phyloP scores from a whole-genome alignment of 2,888 invertebrate genomes.

The Trisateles emortualis region DNA sequence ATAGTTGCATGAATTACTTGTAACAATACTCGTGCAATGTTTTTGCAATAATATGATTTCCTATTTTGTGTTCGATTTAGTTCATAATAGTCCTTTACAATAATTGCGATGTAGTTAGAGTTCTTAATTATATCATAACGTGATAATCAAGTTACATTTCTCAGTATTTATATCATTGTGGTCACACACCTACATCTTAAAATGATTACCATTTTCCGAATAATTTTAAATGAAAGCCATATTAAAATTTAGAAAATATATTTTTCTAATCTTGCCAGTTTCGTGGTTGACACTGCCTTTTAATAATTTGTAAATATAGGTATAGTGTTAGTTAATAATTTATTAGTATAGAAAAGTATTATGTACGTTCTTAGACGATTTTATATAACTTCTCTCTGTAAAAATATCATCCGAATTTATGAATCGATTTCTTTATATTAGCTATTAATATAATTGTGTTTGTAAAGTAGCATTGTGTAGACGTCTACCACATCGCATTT shows the following conservation, averaged over 20 bases:
- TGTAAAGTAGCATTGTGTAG: conserved; percentile 69
- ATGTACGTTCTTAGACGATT: conserved; percentile 33
- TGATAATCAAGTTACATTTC: conserved; percentile 47
- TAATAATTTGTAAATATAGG: conserved; percentile 81
- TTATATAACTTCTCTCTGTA: background rate
- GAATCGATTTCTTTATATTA: background rate
- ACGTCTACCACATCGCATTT: conserved; percentile 82
- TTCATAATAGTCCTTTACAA: conserved; percentile 57
- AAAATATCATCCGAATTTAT: conserved; percentile 8
- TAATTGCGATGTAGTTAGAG: conserved; percentile 32
- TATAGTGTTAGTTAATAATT: conserved; percentile 45
- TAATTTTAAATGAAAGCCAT: conserved; percentile 79
- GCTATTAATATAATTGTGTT: background rate
- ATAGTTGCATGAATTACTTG: conserved; percentile 52
- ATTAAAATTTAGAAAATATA: conserved; percentile 82
- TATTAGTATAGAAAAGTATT: conserved; percentile 31
- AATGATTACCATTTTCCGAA: conserved; percentile 67
- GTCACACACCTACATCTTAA: conserved; percentile 34
- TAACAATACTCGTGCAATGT: conserved; percentile 62
- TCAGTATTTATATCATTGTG: conserved; percentile 48
- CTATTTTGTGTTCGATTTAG: conserved; percentile 69
- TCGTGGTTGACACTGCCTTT: conserved; percentile 83
- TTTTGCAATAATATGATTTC: conserved; percentile 67
- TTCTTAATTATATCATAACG: conserved; percentile 33
- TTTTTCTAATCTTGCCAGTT: conserved; percentile 85